These are phyloP conservation scores for Altica lythri DNA, from an alignment of 2,888 invertebrate genomes.

Conservation along the genomic window DNA sequence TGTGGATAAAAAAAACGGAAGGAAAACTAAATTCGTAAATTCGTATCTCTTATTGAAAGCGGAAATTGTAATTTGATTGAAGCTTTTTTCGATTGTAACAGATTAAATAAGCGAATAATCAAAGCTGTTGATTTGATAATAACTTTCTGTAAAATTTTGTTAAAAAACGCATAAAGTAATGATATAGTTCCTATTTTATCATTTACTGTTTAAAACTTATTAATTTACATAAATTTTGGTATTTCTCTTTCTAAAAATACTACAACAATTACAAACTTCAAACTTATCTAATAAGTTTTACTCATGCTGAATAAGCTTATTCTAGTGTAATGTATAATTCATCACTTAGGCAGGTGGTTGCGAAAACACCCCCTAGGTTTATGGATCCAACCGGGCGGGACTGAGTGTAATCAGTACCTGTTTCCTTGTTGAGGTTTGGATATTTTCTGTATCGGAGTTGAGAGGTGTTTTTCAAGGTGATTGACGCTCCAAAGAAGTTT, in stretches of 20 bases:
- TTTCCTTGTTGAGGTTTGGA: constrained; percentile 10
- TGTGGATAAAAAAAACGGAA: not conserved
- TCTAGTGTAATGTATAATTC: constrained; percentile 21
- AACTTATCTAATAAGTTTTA: too few relatives aligned
- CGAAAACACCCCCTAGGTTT: not conserved
- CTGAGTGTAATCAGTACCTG: constrained; percentile 12
- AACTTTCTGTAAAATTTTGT: too few relatives aligned
- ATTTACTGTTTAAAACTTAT: too few relatives aligned
- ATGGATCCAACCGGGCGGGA: not conserved
- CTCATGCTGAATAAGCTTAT: too few relatives aligned
- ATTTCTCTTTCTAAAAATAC: too few relatives aligned
- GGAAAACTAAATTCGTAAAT: too few relatives aligned
- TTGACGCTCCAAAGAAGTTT: constrained; percentile 16
- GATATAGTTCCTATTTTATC: too few relatives aligned
- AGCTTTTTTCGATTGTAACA: not conserved
- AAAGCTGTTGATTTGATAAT: too few relatives aligned
- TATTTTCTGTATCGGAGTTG: constrained; percentile 11
- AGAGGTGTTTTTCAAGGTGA: constrained; percentile 12
- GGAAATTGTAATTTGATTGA: constrained; percentile 1
- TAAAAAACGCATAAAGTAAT: too few relatives aligned
- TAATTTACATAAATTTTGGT: too few relatives aligned
- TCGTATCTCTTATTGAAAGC: not conserved
- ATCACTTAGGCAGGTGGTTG: constrained; percentile 18
- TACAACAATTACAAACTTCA: too few relatives aligned
- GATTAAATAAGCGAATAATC: too few relatives aligned